phyloP scores from a whole-genome alignment of 2,888 invertebrate genomes.

The Epirrhoe tristata region DNA sequence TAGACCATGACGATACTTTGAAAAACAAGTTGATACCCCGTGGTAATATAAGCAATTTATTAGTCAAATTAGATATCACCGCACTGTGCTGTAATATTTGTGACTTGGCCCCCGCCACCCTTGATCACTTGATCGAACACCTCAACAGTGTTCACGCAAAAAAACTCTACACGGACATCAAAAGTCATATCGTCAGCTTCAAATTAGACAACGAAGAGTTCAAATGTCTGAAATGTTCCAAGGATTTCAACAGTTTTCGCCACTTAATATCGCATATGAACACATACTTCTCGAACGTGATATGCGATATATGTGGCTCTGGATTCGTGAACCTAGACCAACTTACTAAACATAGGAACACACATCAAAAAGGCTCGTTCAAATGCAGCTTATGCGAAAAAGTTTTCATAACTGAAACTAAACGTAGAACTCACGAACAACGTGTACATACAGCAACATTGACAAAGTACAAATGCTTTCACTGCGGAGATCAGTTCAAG shows the following conservation, averaged over 20 bases:
- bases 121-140: conserved; percentile 54
- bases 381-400: conserved; percentile 35
- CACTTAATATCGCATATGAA: conserved; percentile 62
- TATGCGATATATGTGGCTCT: conserved; percentile 58
- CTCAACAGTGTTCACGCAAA: conserved; percentile 51
- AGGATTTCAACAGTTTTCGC: conserved; percentile 55
- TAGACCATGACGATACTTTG: conserved; percentile 35
- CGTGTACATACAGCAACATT: conserved; percentile 22
- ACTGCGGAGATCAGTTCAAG: conserved; percentile 62
- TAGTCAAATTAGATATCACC: conserved; percentile 68
- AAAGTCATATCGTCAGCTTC: conserved; percentile 58
- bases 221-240: conserved; percentile 55
- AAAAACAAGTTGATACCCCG: conserved; percentile 34
- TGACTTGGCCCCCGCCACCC: conserved; percentile 35
- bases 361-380: conserved; percentile 57
- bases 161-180: conserved; percentile 49
- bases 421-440: conserved; percentile 23
- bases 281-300: conserved; percentile 57
- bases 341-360: conserved; percentile 51
- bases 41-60: conserved; percentile 31
- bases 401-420: conserved; percentile 15
- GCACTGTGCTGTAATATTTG: conserved; percentile 63
- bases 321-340: conserved; percentile 44
- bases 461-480: conserved; percentile 53
- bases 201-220: conserved; percentile 53